These are phyloP conservation scores for Hyperoplus lanceolatus DNA, from an alignment of 2,797 vertebrate genomes.

Conservation along the genomic window DNA sequence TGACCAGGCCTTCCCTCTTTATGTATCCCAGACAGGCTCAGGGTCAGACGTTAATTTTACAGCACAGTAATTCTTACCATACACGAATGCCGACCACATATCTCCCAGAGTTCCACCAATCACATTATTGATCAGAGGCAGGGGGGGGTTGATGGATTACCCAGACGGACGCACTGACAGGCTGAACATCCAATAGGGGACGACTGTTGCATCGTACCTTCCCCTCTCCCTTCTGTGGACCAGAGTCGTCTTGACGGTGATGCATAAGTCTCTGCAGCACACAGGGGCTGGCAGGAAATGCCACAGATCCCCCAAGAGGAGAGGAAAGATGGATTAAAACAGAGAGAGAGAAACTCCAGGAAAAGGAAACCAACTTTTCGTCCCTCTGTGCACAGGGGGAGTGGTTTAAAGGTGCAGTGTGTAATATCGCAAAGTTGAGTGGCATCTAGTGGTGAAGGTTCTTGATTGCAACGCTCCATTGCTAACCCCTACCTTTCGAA, in stretches of 20 bases:
- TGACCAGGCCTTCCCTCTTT: neutral
- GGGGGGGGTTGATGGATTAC: conserved; percentile 78
- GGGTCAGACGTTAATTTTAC: conserved; percentile 38
- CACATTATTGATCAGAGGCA: conserved; percentile 77
- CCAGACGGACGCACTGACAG: conserved; percentile 73
- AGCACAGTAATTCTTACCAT: conserved; percentile 58
- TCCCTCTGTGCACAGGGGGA: conserved; percentile 57
- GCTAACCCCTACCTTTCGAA: no score
- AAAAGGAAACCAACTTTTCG: conserved; percentile 78
- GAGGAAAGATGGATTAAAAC: conserved; percentile 72
- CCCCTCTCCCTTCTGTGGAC: conserved; percentile 67
- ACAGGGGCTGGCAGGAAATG: conserved; percentile 76
- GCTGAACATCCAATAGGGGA: conserved; percentile 70
- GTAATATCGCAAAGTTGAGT: no score
- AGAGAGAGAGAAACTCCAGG: conserved; percentile 64
- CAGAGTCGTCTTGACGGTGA: conserved; percentile 81
- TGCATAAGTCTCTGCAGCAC: conserved; percentile 71
- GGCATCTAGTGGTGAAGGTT: no score
- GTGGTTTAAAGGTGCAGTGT: conserved; percentile 22
- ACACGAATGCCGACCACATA: conserved; percentile 67
- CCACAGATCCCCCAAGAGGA: conserved; percentile 73
- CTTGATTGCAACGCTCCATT: no score
- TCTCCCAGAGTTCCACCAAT: conserved; percentile 72
- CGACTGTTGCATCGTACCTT: conserved; percentile 64
- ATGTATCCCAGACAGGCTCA: conserved; percentile 7